Base-by-base conservation (phyloP, 2,113 vertebrate species). In the Hemichromis elongatus region DNA sequence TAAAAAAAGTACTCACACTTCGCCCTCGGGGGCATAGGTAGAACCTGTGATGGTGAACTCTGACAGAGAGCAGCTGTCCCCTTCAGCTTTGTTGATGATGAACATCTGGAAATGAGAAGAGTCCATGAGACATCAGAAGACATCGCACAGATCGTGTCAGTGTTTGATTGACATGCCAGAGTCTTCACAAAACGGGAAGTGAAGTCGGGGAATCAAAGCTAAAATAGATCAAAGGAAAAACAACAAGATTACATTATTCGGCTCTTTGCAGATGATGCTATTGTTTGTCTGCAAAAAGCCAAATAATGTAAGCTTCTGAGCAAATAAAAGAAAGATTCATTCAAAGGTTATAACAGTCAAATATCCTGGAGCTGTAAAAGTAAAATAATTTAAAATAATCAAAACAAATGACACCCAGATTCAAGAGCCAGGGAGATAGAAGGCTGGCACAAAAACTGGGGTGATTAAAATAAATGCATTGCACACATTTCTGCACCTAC, bases 41-140 rank as follows among this genome's bases (percentile, higher is more conserved):
- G 98, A 99, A 14, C 99, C 99, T 28, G 97, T 97, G 92, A 99
- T 97, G 87, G 97, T 98, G 91, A 99, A 99, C 93, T 99, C 98
- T 19, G 96, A 96, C 91, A 99, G 96, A 73, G 95, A 96, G 92
- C 98, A 99, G 92, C 93, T 96, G 77, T 99, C 97, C 26, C 96
- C 96, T 87, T 98, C 98, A 2, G 96, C 95, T 94, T 96, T 97
- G 93, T 98, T 97, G 89, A 99, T 18, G 87, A 98, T 80, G 93
- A 99, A 99, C 98, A 99, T 98, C 99, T 99, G 95, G 50, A 94
- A 86, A 91, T 78, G 21, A 87, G 53, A 91, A 47, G 26, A 61
- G 26, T 47, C 53, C 5, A 59, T 28, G 14, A 57, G 12, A 89
- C 26, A 50, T 30, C 50, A 73, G 66, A 47, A 63, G 9, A 82